Evolutionary conservation across 2,113 vertebrate species (phyloP).

Genomic region (Prunella himalayana): DNA sequence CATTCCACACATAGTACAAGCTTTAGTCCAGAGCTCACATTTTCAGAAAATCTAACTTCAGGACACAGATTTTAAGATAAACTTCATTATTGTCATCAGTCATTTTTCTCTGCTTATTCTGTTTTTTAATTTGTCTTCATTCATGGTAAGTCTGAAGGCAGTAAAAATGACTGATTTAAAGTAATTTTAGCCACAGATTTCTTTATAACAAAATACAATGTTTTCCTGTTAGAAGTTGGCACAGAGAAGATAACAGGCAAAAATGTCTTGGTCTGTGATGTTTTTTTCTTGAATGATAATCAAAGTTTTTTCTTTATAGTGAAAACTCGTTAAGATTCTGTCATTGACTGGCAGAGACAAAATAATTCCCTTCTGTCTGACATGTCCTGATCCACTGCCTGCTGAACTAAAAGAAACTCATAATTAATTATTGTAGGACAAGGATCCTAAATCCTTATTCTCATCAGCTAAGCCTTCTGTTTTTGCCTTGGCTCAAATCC

Average conservation of each 20-base stretch:
- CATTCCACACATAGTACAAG: neutral
- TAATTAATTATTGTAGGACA: conserved; percentile 6
- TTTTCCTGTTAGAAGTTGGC: neutral
- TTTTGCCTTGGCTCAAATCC: conserved; percentile 6
- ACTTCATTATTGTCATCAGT: neutral
- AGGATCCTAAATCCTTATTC: conserved; percentile 7
- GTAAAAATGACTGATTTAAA: neutral
- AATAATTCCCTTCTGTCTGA: conserved; percentile 14
- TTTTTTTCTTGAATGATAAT: neutral
- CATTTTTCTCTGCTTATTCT: neutral
- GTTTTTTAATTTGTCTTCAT: neutral
- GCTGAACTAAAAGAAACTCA: neutral
- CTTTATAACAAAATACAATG: neutral
- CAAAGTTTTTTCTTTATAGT: neutral
- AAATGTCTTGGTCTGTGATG: neutral
- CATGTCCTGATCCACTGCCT: neutral
- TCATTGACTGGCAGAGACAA: neutral
- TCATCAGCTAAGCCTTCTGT: neutral
- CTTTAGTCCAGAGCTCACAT: neutral
- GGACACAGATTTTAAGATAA: neutral
- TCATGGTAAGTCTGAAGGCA: neutral
- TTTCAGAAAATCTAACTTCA: neutral
- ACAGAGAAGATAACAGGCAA: neutral
- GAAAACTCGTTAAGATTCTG: neutral
- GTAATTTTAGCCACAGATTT: neutral